Percentiles rank a stretch among this genome's conserved stretches.
Evolutionary conservation across 2,113 vertebrate species (phyloP).

Genomic region (Oreochromis aureus): DNA sequence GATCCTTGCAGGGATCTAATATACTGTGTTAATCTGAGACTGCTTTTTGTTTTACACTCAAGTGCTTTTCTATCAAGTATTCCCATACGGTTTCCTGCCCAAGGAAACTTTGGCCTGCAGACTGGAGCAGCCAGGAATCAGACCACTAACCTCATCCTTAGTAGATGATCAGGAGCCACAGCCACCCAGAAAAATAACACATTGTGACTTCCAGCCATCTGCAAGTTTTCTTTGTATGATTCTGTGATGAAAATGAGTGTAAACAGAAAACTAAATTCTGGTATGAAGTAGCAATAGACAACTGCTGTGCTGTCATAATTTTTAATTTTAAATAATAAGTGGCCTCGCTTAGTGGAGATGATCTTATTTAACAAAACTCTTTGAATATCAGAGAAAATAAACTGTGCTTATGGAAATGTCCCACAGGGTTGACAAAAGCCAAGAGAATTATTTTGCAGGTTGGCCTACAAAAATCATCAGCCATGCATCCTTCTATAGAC

Average conservation of each 20-base stretch:
- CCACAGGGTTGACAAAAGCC: neutral
- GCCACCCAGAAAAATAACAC: neutral
- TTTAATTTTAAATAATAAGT: neutral
- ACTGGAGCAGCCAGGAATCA: neutral
- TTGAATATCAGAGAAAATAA: neutral
- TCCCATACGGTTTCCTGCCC: neutral
- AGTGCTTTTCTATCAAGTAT: neutral
- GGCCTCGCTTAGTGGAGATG: neutral
- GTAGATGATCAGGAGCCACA: neutral
- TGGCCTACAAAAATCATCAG: neutral
- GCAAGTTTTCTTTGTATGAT: neutral
- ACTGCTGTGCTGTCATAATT: neutral
- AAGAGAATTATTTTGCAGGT: neutral
- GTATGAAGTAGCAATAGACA: neutral
- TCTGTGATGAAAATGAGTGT: neutral
- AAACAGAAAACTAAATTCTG: neutral
- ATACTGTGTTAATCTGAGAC: neutral
- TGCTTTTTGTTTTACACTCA: neutral
- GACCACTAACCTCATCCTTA: neutral
- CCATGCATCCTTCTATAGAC: neutral
- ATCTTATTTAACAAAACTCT: neutral
- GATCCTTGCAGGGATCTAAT: neutral
- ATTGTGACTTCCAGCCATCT: neutral
- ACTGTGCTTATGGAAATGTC: neutral
- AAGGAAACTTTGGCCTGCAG: neutral